These are phyloP conservation scores for Cuniculus paca DNA, from an alignment of 2,797 vertebrate species.

Conservation along the genomic window DNA sequence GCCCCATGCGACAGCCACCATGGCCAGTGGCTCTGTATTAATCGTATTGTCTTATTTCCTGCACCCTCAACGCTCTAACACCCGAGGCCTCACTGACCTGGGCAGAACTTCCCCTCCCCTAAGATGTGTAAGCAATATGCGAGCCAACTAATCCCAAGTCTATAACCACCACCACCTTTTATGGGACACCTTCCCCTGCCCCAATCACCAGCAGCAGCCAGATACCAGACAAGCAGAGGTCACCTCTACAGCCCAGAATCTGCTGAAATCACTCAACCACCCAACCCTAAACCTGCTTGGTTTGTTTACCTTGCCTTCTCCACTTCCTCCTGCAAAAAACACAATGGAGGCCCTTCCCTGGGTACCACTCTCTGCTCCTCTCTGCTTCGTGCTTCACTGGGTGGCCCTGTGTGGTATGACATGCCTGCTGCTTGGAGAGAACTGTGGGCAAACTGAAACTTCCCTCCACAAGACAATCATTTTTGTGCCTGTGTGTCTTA, in stretches of 20 bases:
- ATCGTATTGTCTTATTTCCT: neutral
- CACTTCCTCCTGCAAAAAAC: neutral
- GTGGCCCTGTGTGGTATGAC: neutral
- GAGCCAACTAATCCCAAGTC: slow-evolving; percentile 28
- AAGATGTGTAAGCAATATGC: neutral
- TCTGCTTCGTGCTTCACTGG: neutral
- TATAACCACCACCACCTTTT: neutral
- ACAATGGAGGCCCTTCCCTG: neutral
- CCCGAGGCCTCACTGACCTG: neutral
- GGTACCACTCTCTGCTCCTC: neutral
- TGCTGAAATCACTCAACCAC: neutral
- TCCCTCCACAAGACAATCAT: neutral
- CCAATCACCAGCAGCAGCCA: neutral
- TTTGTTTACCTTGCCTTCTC: neutral
- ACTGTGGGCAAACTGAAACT: neutral
- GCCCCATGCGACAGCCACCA: neutral
- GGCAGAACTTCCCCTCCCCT: neutral
- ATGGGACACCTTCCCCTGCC: neutral
- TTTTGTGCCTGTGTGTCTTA: neutral
- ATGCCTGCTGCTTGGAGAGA: neutral
- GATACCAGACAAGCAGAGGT: neutral
- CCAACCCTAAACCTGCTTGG: neutral
- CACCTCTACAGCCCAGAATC: neutral
- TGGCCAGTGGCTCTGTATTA: neutral
- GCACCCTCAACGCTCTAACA: slow-evolving; percentile 1